Conservation (phyloP, 2,113 vertebrate genomes). For the Fulmarus glacialis region DNA sequence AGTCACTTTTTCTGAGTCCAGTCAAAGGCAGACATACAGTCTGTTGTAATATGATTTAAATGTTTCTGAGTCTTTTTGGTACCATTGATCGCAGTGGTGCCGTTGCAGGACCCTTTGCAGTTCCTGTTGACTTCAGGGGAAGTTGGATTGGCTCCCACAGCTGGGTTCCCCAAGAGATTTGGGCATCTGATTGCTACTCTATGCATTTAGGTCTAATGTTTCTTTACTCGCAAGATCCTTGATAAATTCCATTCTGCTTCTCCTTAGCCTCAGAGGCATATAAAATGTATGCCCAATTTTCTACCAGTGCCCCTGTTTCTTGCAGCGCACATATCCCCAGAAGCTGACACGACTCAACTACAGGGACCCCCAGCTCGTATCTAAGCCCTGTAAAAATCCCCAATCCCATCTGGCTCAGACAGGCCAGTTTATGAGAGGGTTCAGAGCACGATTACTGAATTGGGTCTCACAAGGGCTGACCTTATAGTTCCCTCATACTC, state of each 20-base stretch:
- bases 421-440: background rate
- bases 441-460: background rate
- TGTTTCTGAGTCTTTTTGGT: background rate
- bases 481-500: background rate
- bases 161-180: background rate
- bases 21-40: background rate
- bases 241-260: background rate
- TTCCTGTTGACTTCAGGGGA: background rate
- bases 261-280: background rate
- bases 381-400: background rate
- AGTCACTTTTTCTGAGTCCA: background rate
- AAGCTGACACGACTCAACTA: background rate
- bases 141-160: background rate
- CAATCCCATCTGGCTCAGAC: background rate
- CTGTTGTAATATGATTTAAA: background rate
- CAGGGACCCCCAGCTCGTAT: accelerated
- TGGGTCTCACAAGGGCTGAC: background rate
- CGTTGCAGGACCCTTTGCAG: background rate
- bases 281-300: background rate
- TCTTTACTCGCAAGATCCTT: background rate
- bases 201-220: background rate
- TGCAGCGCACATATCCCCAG: background rate
- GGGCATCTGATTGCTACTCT: background rate
- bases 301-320: background rate
- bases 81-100: background rate